Base-by-base conservation (phyloP, 2,113 vertebrate species). In the Megaceryle torquata region DNA sequence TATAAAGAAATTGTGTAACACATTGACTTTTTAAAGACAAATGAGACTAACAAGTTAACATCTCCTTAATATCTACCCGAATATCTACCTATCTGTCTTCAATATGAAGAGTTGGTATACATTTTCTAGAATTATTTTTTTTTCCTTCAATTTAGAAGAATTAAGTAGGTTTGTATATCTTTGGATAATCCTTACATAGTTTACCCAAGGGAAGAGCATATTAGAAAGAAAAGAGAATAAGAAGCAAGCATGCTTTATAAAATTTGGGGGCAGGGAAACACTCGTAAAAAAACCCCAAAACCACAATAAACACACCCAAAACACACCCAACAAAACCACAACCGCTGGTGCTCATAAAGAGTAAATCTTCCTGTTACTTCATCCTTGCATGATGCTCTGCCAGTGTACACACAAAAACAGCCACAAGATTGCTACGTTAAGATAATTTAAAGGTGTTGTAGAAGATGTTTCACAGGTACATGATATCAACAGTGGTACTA, bases 301-400 rank as follows among this genome's bases (percentile, higher is more conserved):
- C 4, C 4, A 1, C 0, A 31, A 41, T 11, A 41, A 41, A 41
- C 10, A 41, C 39, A 1, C 8, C 18, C 15, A 26, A 71, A 53
- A 59, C 1, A 2, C 13, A 29, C 19, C 28, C 20, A 82, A 9
- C 8, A 71, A 63, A 76, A 63, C 2, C 1, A 4, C n/a, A 48
- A 76, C 9, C 18, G 46, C 39, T 71, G 11, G 9, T 67, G 46
- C 13, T 39, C 15, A 48, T 70, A n/a, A 67, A 51, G 10, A 68
- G 31, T 29, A 57, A 61, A 57, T 69, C 41, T 54, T 64, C n/a
- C 35, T n/a, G 6, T 24, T 80, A 60, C 15, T 76, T 93, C 63
- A 77, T 44, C 10, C 16, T 26, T 67, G 11, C 2, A 2, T 54
- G 57, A 56, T n/a, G 35, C 11, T 72, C 77, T 37, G 46, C 20